Evolutionary conservation across 2,888 invertebrate species (phyloP).

Genomic region (Hofmannophila pseudospretella): DNA sequence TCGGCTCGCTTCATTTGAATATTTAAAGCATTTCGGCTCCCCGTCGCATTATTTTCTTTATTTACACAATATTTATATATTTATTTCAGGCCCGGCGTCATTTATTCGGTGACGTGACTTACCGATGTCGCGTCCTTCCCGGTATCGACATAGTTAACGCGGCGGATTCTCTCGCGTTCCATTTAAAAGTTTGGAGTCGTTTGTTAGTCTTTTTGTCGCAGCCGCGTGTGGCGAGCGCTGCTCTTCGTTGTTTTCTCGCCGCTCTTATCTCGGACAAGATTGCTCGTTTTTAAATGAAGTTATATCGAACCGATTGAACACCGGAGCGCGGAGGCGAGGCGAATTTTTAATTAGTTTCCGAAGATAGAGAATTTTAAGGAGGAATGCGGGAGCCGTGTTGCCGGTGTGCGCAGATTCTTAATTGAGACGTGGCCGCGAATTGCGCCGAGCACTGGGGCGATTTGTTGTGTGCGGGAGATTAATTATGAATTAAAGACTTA

Average conservation of each 20-base stretch:
- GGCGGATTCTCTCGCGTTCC: conserved; percentile 73
- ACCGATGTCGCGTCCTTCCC: conserved; percentile 76
- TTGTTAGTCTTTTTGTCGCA: conserved; percentile 62
- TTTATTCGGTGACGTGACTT: conserved; percentile 77
- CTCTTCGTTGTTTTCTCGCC: conserved; percentile 76
- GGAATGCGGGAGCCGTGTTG: conserved; percentile 68
- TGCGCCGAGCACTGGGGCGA: conserved; percentile 43
- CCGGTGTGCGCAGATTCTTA: conserved; percentile 62
- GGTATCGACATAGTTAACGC: conserved; percentile 77
- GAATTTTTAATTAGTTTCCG: conserved; percentile 78
- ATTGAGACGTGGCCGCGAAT: conserved; percentile 62
- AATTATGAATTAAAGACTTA: conserved; percentile 61
- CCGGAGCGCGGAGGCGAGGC: conserved; percentile 64
- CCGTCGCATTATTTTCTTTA: conserved; percentile 71
- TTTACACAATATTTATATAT: conserved; percentile 77
- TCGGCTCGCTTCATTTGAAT: conserved; percentile 77
- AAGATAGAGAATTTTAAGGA: conserved; percentile 73
- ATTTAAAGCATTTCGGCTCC: conserved; percentile 75
- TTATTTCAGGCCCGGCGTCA: conserved; percentile 69
- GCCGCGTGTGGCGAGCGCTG: conserved; percentile 68
- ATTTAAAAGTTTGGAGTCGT: conserved; percentile 67
- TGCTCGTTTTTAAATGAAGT: conserved; percentile 78
- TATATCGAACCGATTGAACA: conserved; percentile 74
- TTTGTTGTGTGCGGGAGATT: conserved; percentile 63
- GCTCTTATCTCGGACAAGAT: conserved; percentile 74